These are phyloP conservation scores for Castor canadensis DNA, from an alignment of 2,113 vertebrate species.

Conservation along the genomic window DNA sequence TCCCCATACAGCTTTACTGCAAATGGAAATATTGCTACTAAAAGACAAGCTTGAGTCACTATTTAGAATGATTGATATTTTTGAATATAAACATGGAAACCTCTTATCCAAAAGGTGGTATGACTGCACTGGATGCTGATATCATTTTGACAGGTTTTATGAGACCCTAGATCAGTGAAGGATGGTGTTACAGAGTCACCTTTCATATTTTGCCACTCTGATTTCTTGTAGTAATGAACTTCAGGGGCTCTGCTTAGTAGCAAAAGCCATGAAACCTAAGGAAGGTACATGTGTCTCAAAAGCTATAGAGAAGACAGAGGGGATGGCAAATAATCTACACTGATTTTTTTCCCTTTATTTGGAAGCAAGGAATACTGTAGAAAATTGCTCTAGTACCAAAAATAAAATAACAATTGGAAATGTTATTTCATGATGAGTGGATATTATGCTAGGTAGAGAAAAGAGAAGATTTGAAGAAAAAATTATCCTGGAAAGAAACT, in stretches of 20 bases:
- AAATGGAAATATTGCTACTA: slow-evolving; percentile 70
- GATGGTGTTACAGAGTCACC: not conserved
- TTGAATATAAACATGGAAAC: slow-evolving; percentile 53
- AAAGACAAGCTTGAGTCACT: slow-evolving; percentile 74
- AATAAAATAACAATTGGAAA: not conserved
- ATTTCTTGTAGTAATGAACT: slow-evolving; percentile 63
- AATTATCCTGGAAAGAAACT: not conserved
- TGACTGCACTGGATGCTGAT: not conserved
- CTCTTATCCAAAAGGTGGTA: slow-evolving; percentile 45
- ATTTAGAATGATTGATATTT: slow-evolving; percentile 70
- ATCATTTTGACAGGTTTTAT: slow-evolving; percentile 68
- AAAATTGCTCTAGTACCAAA: not conserved
- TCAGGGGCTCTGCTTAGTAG: not conserved
- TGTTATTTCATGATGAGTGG: not conserved
- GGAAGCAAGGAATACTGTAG: not conserved
- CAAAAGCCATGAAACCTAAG: not conserved
- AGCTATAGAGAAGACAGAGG: not conserved
- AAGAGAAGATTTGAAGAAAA: not conserved
- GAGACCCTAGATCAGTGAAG: slow-evolving; percentile 56
- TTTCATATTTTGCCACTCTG: slow-evolving; percentile 48
- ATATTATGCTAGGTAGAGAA: not conserved
- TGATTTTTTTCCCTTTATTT: not conserved
- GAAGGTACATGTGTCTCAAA: not conserved
- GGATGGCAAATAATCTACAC: not conserved
- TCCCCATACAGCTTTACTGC: slow-evolving; percentile 55